Percentiles rank a stretch among this genome's conserved stretches.
phyloP scores from a whole-genome alignment of 2,888 invertebrate species.

The Rhagophthalmus giganteus region DNA sequence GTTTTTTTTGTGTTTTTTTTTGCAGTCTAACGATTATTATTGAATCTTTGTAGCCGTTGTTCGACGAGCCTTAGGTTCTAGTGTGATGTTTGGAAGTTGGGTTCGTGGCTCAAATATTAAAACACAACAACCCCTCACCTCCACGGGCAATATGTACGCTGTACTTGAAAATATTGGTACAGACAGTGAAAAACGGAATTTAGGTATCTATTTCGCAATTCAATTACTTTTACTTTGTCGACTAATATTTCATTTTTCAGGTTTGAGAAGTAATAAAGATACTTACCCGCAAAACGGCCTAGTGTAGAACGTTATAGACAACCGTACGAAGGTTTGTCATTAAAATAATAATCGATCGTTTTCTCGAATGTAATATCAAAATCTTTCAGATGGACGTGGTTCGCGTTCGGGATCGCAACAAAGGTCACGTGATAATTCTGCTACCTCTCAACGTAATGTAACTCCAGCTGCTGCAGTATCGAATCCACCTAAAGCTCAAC shows the following conservation, averaged over 20 bases:
- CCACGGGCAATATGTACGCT: slow-evolving; percentile 57
- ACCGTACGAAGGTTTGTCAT: slow-evolving; percentile 6
- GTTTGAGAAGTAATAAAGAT: slow-evolving; percentile 42
- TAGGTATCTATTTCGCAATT: slow-evolving; percentile 1
- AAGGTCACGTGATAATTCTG: slow-evolving; percentile 53
- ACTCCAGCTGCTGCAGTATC: slow-evolving; percentile 13
- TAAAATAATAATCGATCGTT: too few species aligned
- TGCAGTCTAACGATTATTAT: too few species aligned
- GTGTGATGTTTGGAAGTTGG: slow-evolving; percentile 52
- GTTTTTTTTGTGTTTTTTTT: slow-evolving; percentile 47
- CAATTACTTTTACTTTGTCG: background rate
- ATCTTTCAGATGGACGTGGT: slow-evolving; percentile 56
- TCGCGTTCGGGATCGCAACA: slow-evolving; percentile 65
- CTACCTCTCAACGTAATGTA: slow-evolving; percentile 36
- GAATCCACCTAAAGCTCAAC: slow-evolving; percentile 7
- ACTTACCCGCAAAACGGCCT: slow-evolving; percentile 52
- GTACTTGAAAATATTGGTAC: slow-evolving; percentile 53
- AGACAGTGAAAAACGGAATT: slow-evolving; percentile 45
- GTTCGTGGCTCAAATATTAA: slow-evolving; percentile 50
- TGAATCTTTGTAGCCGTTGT: too few species aligned
- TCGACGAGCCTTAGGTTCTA: too few species aligned
- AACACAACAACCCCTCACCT: slow-evolving; percentile 35
- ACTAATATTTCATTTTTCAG: slow-evolving; percentile 21
- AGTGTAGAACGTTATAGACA: slow-evolving; percentile 46
- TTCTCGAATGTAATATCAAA: too few species aligned